These are phyloP conservation scores for Ernsta delagoae DNA, from an alignment of 2,888 invertebrate species.

Conservation along the genomic window DNA sequence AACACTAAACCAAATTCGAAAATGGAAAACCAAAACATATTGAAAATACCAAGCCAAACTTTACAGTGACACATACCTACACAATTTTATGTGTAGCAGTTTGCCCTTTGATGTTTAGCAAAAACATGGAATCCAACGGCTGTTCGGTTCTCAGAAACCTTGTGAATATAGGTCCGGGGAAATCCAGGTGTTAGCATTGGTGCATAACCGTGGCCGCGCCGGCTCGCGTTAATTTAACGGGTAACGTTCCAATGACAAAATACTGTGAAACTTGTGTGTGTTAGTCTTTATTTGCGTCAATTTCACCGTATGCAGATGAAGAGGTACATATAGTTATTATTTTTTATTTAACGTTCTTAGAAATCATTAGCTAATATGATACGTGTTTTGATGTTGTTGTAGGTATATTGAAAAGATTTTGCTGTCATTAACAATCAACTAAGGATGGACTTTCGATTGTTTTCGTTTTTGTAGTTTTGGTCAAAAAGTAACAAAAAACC, in stretches of 20 bases:
- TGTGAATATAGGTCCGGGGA: constrained; percentile 1
- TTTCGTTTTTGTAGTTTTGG: no score
- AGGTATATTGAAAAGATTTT: no score
- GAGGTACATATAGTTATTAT: no score
- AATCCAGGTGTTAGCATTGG: constrained; percentile 68
- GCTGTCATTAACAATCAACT: no score
- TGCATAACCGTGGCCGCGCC: constrained; percentile 69
- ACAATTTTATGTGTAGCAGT: background rate
- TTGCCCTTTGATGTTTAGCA: constrained; percentile 6
- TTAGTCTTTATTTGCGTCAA: background rate
- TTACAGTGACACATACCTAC: no score
- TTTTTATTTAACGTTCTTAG: background rate
- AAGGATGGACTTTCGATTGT: no score
- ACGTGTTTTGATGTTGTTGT: background rate
- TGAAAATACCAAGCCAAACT: no score
- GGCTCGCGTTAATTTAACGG: constrained; percentile 66
- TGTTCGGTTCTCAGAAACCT: constrained; percentile 6
- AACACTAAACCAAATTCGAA: no score
- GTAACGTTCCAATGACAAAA: constrained; percentile 3
- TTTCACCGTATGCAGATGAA: background rate
- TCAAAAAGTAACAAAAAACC: no score
- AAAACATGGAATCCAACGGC: constrained; percentile 14
- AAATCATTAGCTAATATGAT: background rate
- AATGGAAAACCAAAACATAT: no score
- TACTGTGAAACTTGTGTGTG: constrained; percentile 8